A percentile compares a stretch with the other conserved stretches of the same genome.
These are phyloP conservation scores for Achatina immaculata DNA, from an alignment of 1,140 invertebrate genomes.

Conservation along the genomic window DNA sequence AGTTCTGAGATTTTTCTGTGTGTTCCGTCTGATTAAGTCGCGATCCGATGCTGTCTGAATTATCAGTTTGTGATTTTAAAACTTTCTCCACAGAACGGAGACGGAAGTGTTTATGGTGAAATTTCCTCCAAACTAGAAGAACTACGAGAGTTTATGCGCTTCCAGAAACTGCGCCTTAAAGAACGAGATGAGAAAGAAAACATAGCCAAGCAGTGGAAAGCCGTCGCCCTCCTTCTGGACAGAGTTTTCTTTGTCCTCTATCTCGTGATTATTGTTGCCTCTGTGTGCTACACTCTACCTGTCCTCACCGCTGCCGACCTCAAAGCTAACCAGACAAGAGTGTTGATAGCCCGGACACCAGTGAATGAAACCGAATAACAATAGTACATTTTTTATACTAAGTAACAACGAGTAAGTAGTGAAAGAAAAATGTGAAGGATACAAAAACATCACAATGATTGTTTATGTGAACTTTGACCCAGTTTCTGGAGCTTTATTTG, in stretches of 20 bases:
- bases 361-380: too few species aligned
- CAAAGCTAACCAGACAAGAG: neutral
- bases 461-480: too few species aligned
- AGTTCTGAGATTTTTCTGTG: too few species aligned
- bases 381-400: too few species aligned
- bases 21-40: too few species aligned
- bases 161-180: constrained; percentile 59
- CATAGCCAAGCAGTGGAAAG: constrained; percentile 70
- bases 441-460: too few species aligned
- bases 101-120: constrained; percentile 49
- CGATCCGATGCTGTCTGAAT: too few species aligned
- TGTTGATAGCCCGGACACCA: neutral
- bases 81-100: neutral
- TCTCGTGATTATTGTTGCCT: constrained; percentile 65
- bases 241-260: constrained; percentile 71
- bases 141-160: constrained; percentile 62
- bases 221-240: constrained; percentile 70
- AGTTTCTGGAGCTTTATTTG: too few species aligned
- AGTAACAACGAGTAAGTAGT: neutral
- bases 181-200: constrained; percentile 67
- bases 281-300: constrained; percentile 64
- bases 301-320: constrained; percentile 88
- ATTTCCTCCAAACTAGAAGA: constrained; percentile 67
- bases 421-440: neutral
- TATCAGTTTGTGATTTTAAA: neutral